Evolutionary conservation across 2,888 invertebrate genomes (phyloP).

Genomic region (Nomada ferruginata): DNA sequence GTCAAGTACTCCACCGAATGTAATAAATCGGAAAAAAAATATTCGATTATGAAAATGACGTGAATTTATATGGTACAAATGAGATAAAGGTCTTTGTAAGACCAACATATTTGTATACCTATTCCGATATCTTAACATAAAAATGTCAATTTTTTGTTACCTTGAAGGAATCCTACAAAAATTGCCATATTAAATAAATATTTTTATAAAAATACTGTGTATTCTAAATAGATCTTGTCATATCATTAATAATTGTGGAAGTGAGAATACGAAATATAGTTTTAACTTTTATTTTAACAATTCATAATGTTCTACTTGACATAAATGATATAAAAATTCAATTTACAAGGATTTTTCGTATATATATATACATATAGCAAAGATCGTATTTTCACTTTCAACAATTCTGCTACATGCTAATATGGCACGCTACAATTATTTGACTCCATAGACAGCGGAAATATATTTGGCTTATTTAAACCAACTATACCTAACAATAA

Average conservation of each 20-base stretch:
- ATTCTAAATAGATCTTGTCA: constrained; percentile 32
- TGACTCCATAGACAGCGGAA: constrained; percentile 56
- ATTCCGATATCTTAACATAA: not conserved
- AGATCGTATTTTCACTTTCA: constrained; percentile 50
- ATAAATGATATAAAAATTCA: constrained; percentile 30
- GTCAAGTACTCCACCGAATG: constrained; percentile 20
- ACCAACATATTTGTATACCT: constrained; percentile 22
- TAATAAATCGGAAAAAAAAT: constrained; percentile 16
- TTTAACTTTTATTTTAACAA: constrained; percentile 19
- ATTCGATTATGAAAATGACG: not conserved
- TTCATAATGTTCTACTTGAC: constrained; percentile 23
- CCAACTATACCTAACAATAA: constrained; percentile 73
- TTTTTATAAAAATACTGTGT: constrained; percentile 47
- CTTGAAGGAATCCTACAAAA: constrained; percentile 31
- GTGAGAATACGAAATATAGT: constrained; percentile 46
- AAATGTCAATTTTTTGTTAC: constrained; percentile 7
- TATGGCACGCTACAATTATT: constrained; percentile 62
- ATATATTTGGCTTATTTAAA: constrained; percentile 64
- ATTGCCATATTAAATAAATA: constrained; percentile 41
- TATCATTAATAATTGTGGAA: constrained; percentile 27
- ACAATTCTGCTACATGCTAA: constrained; percentile 46
- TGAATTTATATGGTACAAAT: constrained; percentile 10
- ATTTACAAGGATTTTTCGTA: not conserved
- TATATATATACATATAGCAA: constrained; percentile 2
- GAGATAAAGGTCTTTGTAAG: constrained; percentile 12